These are phyloP conservation scores for Limnephilus rhombicus DNA, from an alignment of 2,888 invertebrate genomes.

Conservation along the genomic window DNA sequence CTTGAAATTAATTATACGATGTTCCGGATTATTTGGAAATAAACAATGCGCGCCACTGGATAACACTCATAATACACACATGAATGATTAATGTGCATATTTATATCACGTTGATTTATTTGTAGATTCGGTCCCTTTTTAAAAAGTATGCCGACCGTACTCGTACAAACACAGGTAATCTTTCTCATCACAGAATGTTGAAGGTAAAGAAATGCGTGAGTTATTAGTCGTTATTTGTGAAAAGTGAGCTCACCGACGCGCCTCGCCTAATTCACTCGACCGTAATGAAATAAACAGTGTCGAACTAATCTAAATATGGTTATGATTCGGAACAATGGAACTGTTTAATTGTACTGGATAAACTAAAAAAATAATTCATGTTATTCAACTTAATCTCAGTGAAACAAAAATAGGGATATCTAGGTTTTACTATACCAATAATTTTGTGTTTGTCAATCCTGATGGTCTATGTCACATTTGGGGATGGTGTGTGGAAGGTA, in stretches of 20 bases:
- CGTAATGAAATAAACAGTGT: not conserved
- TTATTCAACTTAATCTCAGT: no score
- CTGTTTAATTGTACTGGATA: not conserved
- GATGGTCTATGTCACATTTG: no score
- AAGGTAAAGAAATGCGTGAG: not conserved
- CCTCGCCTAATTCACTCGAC: not conserved
- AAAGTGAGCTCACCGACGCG: not conserved
- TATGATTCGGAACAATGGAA: not conserved
- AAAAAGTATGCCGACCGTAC: not conserved
- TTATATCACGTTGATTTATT: not conserved
- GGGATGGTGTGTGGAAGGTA: no score
- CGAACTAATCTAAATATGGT: not conserved
- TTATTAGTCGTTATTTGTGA: not conserved
- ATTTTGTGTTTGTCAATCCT: no score
- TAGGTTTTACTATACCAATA: no score
- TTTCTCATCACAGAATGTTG: not conserved
- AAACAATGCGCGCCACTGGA: not conserved
- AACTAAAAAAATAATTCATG: no score
- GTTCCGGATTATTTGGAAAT: not conserved
- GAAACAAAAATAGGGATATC: no score
- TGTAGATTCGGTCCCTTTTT: not conserved
- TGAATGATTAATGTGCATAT: not conserved
- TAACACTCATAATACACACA: not conserved
- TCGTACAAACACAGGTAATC: not conserved
- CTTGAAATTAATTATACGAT: no score